phyloP scores from a whole-genome alignment of 2,888 invertebrate genomes.

The Patella pellucida region DNA sequence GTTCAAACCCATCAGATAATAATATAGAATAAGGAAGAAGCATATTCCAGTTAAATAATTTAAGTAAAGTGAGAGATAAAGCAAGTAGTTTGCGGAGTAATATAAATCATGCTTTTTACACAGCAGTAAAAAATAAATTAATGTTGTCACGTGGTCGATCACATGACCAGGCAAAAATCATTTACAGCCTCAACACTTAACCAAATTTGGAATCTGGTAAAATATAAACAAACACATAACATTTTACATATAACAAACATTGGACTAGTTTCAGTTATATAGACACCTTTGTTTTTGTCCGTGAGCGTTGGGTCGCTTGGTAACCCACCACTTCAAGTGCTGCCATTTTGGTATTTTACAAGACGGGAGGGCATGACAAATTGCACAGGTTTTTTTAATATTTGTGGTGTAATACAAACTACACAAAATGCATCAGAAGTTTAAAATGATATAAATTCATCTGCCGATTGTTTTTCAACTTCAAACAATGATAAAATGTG shows the following conservation, averaged over 20 bases:
- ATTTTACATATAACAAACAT: neutral
- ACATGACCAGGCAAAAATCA: conserved; percentile 6
- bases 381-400: neutral
- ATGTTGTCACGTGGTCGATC: neutral
- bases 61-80: neutral
- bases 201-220: conserved; percentile 7
- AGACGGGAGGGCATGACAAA: conserved; percentile 8
- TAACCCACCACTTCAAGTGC: neutral
- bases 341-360: conserved; percentile 11
- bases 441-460: neutral
- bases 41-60: neutral
- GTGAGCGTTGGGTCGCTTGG: neutral
- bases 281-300: neutral
- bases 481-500: neutral
- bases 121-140: conserved; percentile 4
- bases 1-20: neutral
- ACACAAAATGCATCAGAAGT: conserved; percentile 1
- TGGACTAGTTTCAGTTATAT: conserved; percentile 3
- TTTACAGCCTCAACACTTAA: neutral
- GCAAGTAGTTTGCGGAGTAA: neutral
- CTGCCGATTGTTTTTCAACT: neutral
- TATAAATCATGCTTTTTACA: conserved; percentile 1
- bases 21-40: neutral
- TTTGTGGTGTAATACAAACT: neutral
- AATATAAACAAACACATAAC: conserved; percentile 10